A percentile compares a stretch with the other conserved stretches of the same genome.
These are phyloP conservation scores for Drosophila kanapiae DNA, from an alignment of 1,140 invertebrate genomes.

Conservation along the genomic window DNA sequence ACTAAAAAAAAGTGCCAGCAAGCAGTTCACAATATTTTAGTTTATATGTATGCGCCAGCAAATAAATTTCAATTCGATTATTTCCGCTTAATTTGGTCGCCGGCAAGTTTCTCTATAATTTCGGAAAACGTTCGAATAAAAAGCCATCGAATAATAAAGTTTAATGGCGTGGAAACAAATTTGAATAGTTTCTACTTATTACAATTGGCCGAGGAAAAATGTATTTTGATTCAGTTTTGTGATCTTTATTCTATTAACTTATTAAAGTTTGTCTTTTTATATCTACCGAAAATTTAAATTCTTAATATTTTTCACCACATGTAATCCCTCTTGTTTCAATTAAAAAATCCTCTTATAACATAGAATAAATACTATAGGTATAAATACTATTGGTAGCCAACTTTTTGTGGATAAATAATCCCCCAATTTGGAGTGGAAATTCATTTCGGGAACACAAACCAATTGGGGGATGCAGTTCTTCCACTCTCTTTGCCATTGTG, in stretches of 20 bases:
- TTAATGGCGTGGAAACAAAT: conserved; percentile 13
- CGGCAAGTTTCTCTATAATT: conserved; percentile 13
- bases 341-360: neutral
- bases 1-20: conserved; percentile 5
- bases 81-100: conserved; percentile 25
- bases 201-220: neutral
- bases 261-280: neutral
- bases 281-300: neutral
- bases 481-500: conserved; percentile 27
- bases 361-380: neutral
- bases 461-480: conserved; percentile 39
- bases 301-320: neutral
- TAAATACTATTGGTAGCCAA: neutral
- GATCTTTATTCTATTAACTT: neutral
- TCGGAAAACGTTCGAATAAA: conserved; percentile 2
- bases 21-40: conserved; percentile 9
- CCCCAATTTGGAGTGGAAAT: conserved; percentile 33
- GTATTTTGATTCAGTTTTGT: neutral
- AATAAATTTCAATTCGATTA: conserved; percentile 23
- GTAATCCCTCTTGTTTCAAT: neutral
- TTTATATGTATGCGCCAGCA: conserved; percentile 11
- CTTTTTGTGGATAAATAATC: conserved; percentile 20
- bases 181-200: conserved; percentile 3
- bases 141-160: conserved; percentile 10
- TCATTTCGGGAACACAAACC: conserved; percentile 44